Evolutionary conservation across 2,113 vertebrate species (phyloP), one percentile per base, ranked within the genome.

Genomic region (Sclerurus mexicanus): DNA sequence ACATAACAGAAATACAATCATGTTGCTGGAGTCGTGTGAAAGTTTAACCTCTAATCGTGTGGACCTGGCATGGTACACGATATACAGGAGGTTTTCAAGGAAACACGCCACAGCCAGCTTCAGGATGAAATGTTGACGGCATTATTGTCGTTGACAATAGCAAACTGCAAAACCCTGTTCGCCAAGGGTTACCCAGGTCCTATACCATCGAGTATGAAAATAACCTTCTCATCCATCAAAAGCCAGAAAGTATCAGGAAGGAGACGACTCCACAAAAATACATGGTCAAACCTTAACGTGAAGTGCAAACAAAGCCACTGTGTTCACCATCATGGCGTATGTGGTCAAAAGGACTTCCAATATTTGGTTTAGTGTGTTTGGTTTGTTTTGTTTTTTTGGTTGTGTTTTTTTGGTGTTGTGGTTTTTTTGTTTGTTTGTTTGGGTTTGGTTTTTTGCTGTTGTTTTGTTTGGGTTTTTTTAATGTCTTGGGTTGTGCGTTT

Each of bases 231-330:
- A 35, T 46, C 30, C 0, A 0, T 44, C 68, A 77, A 85, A 88
- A 90, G 33, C 35, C 44, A 42, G 37, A 90, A 85, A 84, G 50
- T 49, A 60, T 28, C 47, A 40, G n/a, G 16, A 59, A 0, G 0
- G 50, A 47, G 60, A 75, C n/a, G 37, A 12, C 23, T n/a, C 25
- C 76, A 46, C 46, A 58, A 75, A 93, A 93, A 91, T 31, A 55
- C 6, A 30, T 8, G 16, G 37, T 67, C 27, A 37, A 93, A 66
- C 46, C 47, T 64, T 63, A 87, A 68, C 7, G 19, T 53, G 75
- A 86, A 85, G n/a, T 27, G 47, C 63, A 95, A 93, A 95, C 88
- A 96, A 96, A 95, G 95, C 89, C 87, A 81, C 75, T 58, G 49
- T 37, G 78, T 27, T 91, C 77, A 90, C 80, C 82, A 84, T 88